Evolutionary conservation across 37 sponge, comb jelly and placozoan genomes (phyloP).

Genomic region (Eunapius fragilis): DNA sequence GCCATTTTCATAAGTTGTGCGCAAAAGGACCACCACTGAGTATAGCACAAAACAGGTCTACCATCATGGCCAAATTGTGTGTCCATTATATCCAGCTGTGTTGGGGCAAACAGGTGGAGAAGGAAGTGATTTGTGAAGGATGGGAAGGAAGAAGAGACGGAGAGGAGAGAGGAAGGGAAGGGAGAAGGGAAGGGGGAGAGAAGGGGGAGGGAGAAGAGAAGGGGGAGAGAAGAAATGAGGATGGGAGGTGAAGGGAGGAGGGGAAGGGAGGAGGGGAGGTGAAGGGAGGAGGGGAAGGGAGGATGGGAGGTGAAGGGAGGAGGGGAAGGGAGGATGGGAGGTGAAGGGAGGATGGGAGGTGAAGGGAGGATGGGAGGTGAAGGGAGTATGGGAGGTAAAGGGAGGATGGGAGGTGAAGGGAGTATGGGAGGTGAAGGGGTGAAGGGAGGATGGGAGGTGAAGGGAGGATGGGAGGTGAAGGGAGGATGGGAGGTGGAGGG

Average conservation of each 20-base stretch:
- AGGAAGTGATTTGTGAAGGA: too few relatives aligned
- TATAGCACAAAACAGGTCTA: conserved; percentile 89
- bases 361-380: too few relatives aligned
- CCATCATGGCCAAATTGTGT: conserved; percentile 89
- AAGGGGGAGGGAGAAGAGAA: not conserved
- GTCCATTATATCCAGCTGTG: conserved; percentile 94
- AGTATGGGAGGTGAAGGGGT: not conserved
- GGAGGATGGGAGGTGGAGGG: not conserved
- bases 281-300: not conserved
- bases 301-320: not conserved
- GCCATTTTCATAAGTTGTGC: conserved; percentile 73
- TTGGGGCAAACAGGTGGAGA: too few relatives aligned
- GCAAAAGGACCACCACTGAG: conserved; percentile 81
- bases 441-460: not conserved
- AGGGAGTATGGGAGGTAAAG: too few relatives aligned
- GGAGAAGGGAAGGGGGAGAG: not conserved
- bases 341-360: too few relatives aligned
- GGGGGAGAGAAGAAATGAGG: not conserved
- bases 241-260: not conserved
- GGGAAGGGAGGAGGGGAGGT: not conserved
- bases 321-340: too few relatives aligned
- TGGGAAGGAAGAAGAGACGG: too few relatives aligned
- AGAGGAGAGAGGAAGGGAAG: not conserved
- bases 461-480: too few relatives aligned
- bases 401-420: not conserved